Percentiles rank a stretch among this genome's conserved stretches.
Evolutionary conservation across 2,888 invertebrate species (phyloP).

Genomic region (Nebria brevicollis): DNA sequence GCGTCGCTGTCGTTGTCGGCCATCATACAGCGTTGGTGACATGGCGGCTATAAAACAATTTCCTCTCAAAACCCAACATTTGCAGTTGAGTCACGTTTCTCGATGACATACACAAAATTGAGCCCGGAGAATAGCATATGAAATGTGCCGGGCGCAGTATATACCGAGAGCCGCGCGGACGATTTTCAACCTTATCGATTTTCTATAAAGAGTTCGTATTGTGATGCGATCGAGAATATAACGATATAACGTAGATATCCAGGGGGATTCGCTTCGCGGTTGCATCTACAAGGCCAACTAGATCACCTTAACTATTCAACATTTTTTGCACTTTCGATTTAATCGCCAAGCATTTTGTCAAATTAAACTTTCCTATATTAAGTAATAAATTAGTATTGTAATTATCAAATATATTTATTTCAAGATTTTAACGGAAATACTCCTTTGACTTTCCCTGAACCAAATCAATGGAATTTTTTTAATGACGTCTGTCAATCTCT

Average conservation of each 20-base stretch:
- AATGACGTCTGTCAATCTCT: no score
- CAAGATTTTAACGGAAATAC: no score
- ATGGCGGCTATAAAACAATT: slow-evolving; percentile 60
- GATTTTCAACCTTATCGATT: slow-evolving; percentile 11
- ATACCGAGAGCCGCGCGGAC: neutral
- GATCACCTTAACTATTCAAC: neutral
- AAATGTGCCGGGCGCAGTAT: slow-evolving; percentile 12
- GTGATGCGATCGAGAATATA: slow-evolving; percentile 14
- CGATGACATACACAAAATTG: slow-evolving; percentile 58
- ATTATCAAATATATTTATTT: no score
- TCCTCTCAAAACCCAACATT: slow-evolving; percentile 57
- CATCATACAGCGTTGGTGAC: slow-evolving; percentile 10
- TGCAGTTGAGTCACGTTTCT: slow-evolving; percentile 62
- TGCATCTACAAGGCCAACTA: neutral
- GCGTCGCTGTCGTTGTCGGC: slow-evolving; percentile 19
- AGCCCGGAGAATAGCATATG: slow-evolving; percentile 39
- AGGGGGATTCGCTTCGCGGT: slow-evolving; percentile 10
- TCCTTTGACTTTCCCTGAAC: no score
- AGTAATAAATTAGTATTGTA: no score
- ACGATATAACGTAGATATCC: slow-evolving; percentile 20
- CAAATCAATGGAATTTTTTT: no score
- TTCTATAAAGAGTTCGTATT: neutral
- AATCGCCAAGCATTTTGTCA: no score
- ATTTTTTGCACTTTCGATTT: no score
- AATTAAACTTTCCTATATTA: no score